Conservation (phyloP, 2,888 invertebrate genomes). For the Drosophila stalkeri region DNA sequence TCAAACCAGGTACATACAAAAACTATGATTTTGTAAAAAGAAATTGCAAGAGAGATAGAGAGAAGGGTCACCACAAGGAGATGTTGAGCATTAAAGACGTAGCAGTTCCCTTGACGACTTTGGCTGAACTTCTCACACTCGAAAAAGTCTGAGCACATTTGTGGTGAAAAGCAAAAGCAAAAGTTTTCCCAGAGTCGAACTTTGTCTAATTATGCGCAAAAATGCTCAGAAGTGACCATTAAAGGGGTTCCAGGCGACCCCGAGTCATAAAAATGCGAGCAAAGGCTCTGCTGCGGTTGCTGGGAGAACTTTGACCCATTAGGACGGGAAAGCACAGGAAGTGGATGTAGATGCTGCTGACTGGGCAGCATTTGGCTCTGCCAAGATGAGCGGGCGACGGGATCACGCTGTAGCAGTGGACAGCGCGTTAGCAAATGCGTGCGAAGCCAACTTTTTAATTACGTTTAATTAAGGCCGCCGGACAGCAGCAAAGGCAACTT, state of each 20-base stretch:
- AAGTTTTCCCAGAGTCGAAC: slow-evolving; percentile 57
- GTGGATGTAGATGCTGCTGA: slow-evolving; percentile 9
- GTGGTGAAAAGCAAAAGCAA: slow-evolving; percentile 45
- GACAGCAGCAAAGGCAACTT: slow-evolving; percentile 41
- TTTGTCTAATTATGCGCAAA: slow-evolving; percentile 78
- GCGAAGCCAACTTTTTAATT: slow-evolving; percentile 74
- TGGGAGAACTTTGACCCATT: slow-evolving; percentile 56
- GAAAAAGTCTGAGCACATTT: slow-evolving; percentile 59
- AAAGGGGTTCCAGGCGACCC: slow-evolving; percentile 54
- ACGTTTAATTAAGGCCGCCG: slow-evolving; percentile 69
- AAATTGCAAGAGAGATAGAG: not conserved
- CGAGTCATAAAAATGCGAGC: slow-evolving; percentile 57
- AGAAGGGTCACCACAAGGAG: not conserved
- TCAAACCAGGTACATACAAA: slow-evolving; percentile 6
- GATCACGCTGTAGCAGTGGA: not conserved
- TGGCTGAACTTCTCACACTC: slow-evolving; percentile 26
- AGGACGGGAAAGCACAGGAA: slow-evolving; percentile 24
- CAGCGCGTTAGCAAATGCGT: slow-evolving; percentile 64
- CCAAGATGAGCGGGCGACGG: too few species aligned
- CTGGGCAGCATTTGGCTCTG: slow-evolving; percentile 3
- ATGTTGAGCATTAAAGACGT: slow-evolving; percentile 22
- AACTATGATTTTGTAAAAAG: slow-evolving; percentile 13
- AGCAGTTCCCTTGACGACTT: slow-evolving; percentile 18
- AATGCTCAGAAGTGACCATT: slow-evolving; percentile 73
- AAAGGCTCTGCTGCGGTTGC: slow-evolving; percentile 55